Percentiles rank a stretch among this genome's conserved stretches.
Conservation (phyloP, 2,888 invertebrate species). For the Campoletis raptor region DNA sequence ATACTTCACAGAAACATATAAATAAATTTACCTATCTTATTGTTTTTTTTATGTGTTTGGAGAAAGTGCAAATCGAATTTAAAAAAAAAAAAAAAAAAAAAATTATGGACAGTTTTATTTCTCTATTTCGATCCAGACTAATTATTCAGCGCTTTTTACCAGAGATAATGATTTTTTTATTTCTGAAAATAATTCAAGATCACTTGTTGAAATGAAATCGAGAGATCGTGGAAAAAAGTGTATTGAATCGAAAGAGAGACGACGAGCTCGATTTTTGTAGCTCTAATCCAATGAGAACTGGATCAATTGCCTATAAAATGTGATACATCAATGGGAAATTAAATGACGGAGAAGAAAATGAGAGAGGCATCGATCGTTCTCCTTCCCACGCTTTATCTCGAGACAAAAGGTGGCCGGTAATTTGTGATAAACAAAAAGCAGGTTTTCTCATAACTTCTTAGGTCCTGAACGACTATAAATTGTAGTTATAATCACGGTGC, state of each 20-base stretch:
- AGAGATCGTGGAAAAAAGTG: neutral
- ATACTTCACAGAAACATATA: too few relatives aligned
- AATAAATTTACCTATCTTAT: too few relatives aligned
- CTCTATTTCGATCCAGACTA: too few relatives aligned
- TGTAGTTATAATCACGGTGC: slow-evolving; percentile 16
- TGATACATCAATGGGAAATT: neutral
- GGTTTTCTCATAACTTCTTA: slow-evolving; percentile 61
- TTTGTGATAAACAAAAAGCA: slow-evolving; percentile 64
- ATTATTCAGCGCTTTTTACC: too few relatives aligned
- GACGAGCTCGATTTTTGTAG: neutral
- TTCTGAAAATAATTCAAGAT: too few relatives aligned
- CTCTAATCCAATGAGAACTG: neutral
- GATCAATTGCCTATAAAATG: slow-evolving; percentile 1
- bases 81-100: too few relatives aligned
- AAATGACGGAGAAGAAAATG: slow-evolving; percentile 12
- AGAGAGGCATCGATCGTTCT: slow-evolving; percentile 57
- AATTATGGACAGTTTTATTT: too few relatives aligned
- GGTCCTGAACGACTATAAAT: slow-evolving; percentile 32
- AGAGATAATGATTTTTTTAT: too few relatives aligned
- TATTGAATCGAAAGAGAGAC: neutral
- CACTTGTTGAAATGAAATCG: too few relatives aligned
- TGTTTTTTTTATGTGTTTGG: too few relatives aligned
- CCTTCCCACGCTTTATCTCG: slow-evolving; percentile 72
- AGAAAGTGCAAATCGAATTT: too few relatives aligned
- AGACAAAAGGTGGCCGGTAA: slow-evolving; percentile 31